Evolutionary conservation across 1,140 invertebrate species (phyloP).

Genomic region (Eumeta japonica): DNA sequence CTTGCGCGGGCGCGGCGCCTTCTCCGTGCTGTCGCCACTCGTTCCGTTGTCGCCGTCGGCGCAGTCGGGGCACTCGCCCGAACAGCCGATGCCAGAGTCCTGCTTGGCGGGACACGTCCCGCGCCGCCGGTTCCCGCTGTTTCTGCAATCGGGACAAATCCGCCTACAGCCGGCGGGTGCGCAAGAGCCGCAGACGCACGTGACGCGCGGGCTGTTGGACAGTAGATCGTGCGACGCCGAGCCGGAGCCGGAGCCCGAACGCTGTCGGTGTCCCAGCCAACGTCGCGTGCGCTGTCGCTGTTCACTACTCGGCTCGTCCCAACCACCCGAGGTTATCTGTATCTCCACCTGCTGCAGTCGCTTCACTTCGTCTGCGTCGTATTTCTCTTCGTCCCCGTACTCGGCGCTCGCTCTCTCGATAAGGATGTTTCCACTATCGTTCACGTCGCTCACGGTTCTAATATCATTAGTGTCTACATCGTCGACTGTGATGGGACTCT

Average conservation of each 20-base stretch:
- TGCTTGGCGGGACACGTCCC: slow-evolving; percentile 42
- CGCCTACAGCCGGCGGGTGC: slow-evolving; percentile 34
- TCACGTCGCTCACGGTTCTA: not conserved
- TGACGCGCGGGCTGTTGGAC: slow-evolving; percentile 31
- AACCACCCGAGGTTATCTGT: slow-evolving; percentile 35
- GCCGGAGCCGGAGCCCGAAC: slow-evolving; percentile 14
- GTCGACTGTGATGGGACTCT: not conserved
- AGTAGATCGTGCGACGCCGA: slow-evolving; percentile 31
- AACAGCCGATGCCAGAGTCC: slow-evolving; percentile 50
- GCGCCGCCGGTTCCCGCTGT: slow-evolving; percentile 31
- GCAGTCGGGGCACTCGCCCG: slow-evolving; percentile 43
- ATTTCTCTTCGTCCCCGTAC: slow-evolving; percentile 1
- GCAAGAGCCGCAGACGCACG: slow-evolving; percentile 36
- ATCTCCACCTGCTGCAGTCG: slow-evolving; percentile 49
- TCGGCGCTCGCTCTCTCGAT: not conserved
- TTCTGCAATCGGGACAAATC: slow-evolving; percentile 4
- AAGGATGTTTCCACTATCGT: no score
- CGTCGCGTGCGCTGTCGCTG: slow-evolving; percentile 21
- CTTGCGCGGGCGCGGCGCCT: no score
- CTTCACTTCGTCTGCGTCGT: slow-evolving; percentile 14
- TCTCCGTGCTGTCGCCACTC: no score
- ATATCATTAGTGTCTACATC: slow-evolving; percentile 4
- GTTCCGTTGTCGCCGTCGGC: slow-evolving; percentile 22
- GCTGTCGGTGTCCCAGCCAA: slow-evolving; percentile 22
- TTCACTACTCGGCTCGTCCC: slow-evolving; percentile 13